Percentiles rank a stretch among this genome's conserved stretches.
These are phyloP conservation scores for Enteromius thamalakanensis DNA, from an alignment of 2,797 vertebrate genomes.

Conservation along the genomic window DNA sequence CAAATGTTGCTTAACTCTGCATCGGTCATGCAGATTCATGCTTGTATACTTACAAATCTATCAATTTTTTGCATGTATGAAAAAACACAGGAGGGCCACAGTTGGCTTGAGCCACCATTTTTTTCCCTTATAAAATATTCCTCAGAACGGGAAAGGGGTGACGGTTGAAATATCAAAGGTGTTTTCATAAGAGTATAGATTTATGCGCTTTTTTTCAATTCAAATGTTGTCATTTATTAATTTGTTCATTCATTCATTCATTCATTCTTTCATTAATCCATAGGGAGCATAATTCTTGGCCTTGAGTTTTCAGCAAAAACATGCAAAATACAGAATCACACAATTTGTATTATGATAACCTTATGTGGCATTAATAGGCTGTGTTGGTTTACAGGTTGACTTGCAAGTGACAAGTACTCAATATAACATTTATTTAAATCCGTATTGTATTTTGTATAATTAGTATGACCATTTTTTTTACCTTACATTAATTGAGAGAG, in stretches of 20 bases:
- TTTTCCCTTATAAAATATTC: neutral
- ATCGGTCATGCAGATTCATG: conserved; percentile 7
- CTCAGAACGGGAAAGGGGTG: neutral
- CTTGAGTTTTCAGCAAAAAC: neutral
- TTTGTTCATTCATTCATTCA: neutral
- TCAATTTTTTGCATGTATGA: conserved; percentile 15
- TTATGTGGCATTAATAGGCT: neutral
- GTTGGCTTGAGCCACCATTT: conserved; percentile 17
- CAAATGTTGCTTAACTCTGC: conserved; percentile 22
- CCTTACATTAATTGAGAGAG: neutral
- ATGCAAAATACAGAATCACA: neutral
- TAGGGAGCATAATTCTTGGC: neutral
- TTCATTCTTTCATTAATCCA: neutral
- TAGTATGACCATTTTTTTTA: neutral
- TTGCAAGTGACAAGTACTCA: neutral
- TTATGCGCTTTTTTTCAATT: neutral
- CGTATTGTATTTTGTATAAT: neutral
- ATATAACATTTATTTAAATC: neutral
- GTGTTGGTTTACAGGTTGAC: neutral
- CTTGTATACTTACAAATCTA: conserved; percentile 19
- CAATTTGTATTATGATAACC: neutral
- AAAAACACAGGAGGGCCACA: neutral
- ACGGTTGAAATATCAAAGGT: conserved; percentile 1
- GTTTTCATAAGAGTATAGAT: neutral
- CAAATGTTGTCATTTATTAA: neutral